Base-by-base conservation (phyloP, 1,140 invertebrate species). In the Zaprionus africanus region DNA sequence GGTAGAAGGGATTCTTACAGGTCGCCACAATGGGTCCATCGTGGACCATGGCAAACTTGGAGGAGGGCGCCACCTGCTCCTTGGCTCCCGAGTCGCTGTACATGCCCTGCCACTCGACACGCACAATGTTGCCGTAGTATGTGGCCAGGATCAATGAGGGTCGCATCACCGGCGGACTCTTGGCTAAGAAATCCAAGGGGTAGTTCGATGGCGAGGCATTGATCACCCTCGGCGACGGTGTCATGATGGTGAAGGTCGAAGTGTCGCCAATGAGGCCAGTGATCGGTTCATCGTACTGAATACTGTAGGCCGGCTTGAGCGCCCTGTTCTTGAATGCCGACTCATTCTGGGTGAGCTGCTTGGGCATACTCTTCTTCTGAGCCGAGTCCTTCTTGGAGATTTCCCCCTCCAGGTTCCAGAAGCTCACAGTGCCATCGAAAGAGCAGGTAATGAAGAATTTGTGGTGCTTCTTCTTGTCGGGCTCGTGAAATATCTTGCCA, bases 391-490 rank as follows among this genome's bases (percentile, higher is more conserved):
- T 70, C n/a, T 79, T 79, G 41, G 69, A 54, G 7, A 22, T 24
- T 6, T 65, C 57, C 13, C 77, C 91, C 66, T 94, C 94, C 43
- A 96, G 92, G 93, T 96, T 95, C 96, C 96, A 97, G 82, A 96
- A 95, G 67, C 95, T 94, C 36, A 97, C 93, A 11, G 92, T 94
- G 5, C 96, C 96, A 82, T 96, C 96, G 72, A 95, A 92, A 60
- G 95, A 94, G 54, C 94, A 94, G 5, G 95, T 95, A 3, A 95
- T 84, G 82, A 96, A 95, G 87, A 96, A 95, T 46, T 86, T 82
- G 93, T 93, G 82, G 93, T 93, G 19, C 83, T 81, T 26, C 93
- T 87, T 53, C 91, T 92, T 15, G 77, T 87, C 70, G 83, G 88
- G 58, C 91, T 93, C 72, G 24, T 82, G 60, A 19, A 91, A 83